Evolutionary conservation across 2,113 vertebrate species (phyloP).

Genomic region (Pampusana beccarii): DNA sequence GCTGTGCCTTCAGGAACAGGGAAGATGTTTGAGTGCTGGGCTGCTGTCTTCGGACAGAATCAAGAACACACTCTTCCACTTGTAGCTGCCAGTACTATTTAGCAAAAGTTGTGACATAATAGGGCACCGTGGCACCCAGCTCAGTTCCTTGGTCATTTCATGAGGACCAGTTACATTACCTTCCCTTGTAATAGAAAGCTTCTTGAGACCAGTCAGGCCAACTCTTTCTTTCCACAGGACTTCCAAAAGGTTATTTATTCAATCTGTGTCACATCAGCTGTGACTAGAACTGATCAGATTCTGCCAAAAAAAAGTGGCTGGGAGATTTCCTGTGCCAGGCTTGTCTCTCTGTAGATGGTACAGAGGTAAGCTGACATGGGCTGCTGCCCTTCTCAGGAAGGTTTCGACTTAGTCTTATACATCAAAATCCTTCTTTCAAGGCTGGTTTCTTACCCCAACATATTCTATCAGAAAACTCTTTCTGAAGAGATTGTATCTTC

Average conservation of each 20-base stretch:
- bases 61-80: not conserved
- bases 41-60: not conserved
- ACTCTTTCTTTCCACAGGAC: not conserved
- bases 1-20: not conserved
- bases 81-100: not conserved
- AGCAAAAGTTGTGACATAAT: not conserved
- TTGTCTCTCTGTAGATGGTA: not conserved
- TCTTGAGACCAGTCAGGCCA: not conserved
- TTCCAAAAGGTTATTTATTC: not conserved
- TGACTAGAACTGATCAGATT: not conserved
- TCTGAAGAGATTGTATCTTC: not conserved
- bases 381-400: not conserved
- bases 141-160: not conserved
- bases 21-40: not conserved
- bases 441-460: not conserved
- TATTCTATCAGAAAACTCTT: not conserved
- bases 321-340: not conserved
- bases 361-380: too few species aligned
- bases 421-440: not conserved
- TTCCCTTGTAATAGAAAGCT: not conserved
- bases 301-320: not conserved
- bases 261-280: not conserved
- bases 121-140: not conserved
- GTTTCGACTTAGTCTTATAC: not conserved
- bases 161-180: not conserved